Base-by-base conservation (phyloP, 2,888 invertebrate genomes). In the Andrena praecox region DNA sequence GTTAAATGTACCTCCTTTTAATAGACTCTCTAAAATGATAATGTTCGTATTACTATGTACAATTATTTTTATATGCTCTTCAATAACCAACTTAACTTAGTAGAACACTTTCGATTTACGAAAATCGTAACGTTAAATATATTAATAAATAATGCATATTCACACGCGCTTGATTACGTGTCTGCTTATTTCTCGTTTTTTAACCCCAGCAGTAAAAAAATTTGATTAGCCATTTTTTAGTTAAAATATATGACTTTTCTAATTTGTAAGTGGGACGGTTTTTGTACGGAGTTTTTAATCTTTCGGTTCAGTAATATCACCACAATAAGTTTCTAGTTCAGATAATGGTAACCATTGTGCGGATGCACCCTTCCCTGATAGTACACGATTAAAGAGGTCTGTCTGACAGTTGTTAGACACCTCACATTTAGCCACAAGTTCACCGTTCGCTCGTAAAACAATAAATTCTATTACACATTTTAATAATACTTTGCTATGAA, bases 401-500 rank as follows among this genome's bases (percentile, higher is more conserved):
- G 94, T 94, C 82, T 96, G 93, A 66, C 87, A 87, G n/a, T 89
- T 89, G 4, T 77, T 80, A 0, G 92, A 93, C 2, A 96, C 94
- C 12, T 95, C 90, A 69, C 95, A 95, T 48, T 95, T 92, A 0
- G 95, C 95, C 12, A 95, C 93, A 54, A 95, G 92, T 90, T 96
- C 96, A 87, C 95, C 96, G 85, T 95, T 96, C 88, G 96, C 96
- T 89, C 96, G 96, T 64, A 95, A 94, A 1, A 96, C 95, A 4
- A 94, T 94, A 87, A 96, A 95, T 89, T 96, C 96, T 12, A 96
- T 91, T 29, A 94, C 92, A 73, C 95, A 95, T 83, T 94, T 95
- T 79, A 95, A 95, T 20, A 96, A 93, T 69, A 94, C 93, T 60
- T 96, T 96, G 80, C 95, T 95, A 50, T 91, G 89, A 24, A 95